Conservation (phyloP, 2,797 vertebrate species). For the Gouania willdenowi region DNA sequence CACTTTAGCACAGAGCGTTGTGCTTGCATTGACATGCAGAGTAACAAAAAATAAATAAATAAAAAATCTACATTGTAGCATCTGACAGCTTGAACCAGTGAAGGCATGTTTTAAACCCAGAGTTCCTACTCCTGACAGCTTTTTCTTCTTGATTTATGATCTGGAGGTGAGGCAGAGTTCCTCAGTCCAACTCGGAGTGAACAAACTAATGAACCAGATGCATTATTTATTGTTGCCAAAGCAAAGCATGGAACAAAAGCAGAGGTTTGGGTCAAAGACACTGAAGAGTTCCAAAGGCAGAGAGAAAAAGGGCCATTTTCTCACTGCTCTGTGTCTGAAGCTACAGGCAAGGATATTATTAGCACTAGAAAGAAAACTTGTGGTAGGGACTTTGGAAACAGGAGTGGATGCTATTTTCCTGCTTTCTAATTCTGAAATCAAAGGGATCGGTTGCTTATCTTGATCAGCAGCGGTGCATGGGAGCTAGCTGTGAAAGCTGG, state of each 20-base stretch:
- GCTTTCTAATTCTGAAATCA: slow-evolving; percentile 37
- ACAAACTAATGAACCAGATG: slow-evolving; percentile 66
- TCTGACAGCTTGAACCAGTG: slow-evolving; percentile 26
- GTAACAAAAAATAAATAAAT: slow-evolving; percentile 3
- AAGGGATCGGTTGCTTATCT: slow-evolving; percentile 51
- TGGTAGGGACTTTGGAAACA: slow-evolving; percentile 21
- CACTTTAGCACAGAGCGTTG: slow-evolving; percentile 24
- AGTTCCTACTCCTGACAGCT: slow-evolving; percentile 49
- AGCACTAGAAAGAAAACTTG: slow-evolving; percentile 18
- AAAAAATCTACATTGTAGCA: too few species aligned
- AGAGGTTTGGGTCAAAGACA: slow-evolving; percentile 17
- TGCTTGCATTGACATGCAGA: slow-evolving; percentile 18
- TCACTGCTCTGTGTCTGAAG: slow-evolving; percentile 10
- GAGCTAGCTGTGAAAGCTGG: slow-evolving; percentile 36
- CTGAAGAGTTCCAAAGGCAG: slow-evolving; percentile 36
- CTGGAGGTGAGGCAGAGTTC: slow-evolving; percentile 56
- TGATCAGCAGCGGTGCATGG: slow-evolving; percentile 39
- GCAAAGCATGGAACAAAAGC: slow-evolving; percentile 45
- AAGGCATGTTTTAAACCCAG: slow-evolving; percentile 41
- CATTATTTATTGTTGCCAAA: slow-evolving; percentile 68
- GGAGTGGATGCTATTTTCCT: slow-evolving; percentile 20
- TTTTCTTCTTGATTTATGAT: slow-evolving; percentile 60
- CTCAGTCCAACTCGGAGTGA: slow-evolving; percentile 45
- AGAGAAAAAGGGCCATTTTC: slow-evolving; percentile 13
- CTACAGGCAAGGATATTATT: slow-evolving; percentile 42